Conservation (phyloP, 1,140 invertebrate species). For the Amphibalanus amphitrite region DNA sequence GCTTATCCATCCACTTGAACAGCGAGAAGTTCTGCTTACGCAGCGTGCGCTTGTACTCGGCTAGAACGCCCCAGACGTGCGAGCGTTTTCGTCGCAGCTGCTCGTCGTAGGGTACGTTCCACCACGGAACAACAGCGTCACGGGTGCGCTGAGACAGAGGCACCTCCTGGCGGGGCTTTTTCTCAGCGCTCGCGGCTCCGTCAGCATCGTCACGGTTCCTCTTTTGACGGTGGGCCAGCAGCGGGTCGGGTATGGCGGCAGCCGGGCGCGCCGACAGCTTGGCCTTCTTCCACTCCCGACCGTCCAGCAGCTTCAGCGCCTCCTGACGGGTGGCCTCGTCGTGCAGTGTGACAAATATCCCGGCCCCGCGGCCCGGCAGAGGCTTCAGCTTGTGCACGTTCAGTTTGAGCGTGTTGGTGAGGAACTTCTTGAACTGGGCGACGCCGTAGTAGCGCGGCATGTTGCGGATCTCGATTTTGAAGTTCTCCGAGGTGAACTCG, state of each 20-base stretch:
- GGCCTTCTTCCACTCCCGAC: conserved; percentile 28
- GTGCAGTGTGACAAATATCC: conserved; percentile 27
- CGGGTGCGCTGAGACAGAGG: not conserved
- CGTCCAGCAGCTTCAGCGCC: conserved; percentile 28
- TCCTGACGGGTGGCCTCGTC: conserved; percentile 27
- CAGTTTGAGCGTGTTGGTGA: conserved; percentile 24
- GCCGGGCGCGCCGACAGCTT: conserved; percentile 20
- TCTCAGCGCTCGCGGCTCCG: not conserved
- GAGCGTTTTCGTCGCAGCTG: conserved; percentile 21
- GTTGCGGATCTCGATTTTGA: conserved; percentile 31
- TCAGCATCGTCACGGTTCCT: not conserved
- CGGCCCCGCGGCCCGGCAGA: conserved; percentile 20
- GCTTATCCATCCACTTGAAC: conserved; percentile 8
- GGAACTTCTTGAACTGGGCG: conserved; percentile 28
- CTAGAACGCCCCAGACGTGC: conserved; percentile 14
- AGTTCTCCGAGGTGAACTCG: conserved; percentile 32
- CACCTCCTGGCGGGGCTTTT: not conserved
- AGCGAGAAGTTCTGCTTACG: not conserved
- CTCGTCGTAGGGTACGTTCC: conserved; percentile 29
- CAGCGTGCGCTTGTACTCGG: conserved; percentile 7
- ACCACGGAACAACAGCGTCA: conserved; percentile 27
- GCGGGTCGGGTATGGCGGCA: not conserved
- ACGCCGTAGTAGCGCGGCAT: conserved; percentile 28
- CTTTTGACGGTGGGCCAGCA: not conserved
- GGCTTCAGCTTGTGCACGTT: conserved; percentile 30